A percentile compares a stretch with the other conserved stretches of the same genome.
These are phyloP conservation scores for Rhinopithecus roxellana DNA, from an alignment of 2,113 vertebrate species.

Conservation along the genomic window DNA sequence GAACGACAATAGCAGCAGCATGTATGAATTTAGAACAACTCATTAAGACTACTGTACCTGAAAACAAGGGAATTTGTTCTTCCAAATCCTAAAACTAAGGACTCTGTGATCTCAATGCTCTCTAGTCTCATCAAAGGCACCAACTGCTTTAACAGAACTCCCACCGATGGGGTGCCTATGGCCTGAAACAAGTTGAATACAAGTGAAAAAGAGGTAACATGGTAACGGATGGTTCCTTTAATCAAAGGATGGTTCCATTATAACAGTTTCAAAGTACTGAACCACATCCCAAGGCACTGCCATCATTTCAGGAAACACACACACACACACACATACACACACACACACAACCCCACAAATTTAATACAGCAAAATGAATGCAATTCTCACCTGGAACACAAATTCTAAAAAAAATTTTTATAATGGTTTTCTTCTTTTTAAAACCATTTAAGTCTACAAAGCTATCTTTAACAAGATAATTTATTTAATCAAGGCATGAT, in stretches of 20 bases:
- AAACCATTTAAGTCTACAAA: neutral
- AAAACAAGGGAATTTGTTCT: conserved; percentile 98
- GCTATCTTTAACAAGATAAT: neutral
- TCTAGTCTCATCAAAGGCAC: conserved; percentile 99
- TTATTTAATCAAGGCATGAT: neutral
- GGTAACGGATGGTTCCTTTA: conserved; percentile 47
- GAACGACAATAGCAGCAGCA: neutral
- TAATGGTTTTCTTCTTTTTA: neutral
- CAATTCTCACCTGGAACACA: conserved; percentile 25
- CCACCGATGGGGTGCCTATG: conserved; percentile 96
- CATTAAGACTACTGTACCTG: conserved; percentile 87
- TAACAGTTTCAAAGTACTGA: conserved; percentile 35
- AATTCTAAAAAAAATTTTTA: neutral
- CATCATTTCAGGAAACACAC: neutral
- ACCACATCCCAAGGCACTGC: conserved; percentile 48
- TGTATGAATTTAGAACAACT: neutral
- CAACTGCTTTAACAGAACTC: conserved; percentile 95
- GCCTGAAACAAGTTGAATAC: conserved; percentile 86
- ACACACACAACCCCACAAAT: neutral
- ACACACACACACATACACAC: neutral
- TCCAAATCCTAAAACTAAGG: conserved; percentile 96
- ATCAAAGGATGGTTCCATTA: conserved; percentile 45
- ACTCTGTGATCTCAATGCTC: conserved; percentile 98
- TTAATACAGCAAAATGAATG: neutral
- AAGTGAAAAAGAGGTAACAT: conserved; percentile 59